phyloP scores from a whole-genome alignment of 2,113 vertebrate genomes.

The Xenotilapia flavipinnis region DNA sequence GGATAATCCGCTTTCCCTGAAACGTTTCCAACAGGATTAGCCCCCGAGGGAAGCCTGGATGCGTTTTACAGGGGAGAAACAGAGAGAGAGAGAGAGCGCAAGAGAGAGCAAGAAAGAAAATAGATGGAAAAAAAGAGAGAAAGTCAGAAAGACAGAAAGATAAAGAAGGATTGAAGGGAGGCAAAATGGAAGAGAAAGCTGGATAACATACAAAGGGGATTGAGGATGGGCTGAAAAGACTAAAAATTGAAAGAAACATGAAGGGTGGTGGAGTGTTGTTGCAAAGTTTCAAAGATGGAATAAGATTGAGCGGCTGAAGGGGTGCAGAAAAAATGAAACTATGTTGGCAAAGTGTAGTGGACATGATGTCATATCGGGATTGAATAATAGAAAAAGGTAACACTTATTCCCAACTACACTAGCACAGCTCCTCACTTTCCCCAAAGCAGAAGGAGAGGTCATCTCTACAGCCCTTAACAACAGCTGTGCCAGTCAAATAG shows the following conservation, averaged over 20 bases:
- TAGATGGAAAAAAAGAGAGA: not conserved
- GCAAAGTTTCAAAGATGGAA: not conserved
- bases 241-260: not conserved
- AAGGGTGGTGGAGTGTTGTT: not conserved
- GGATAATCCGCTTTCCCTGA: constrained; percentile 72
- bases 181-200: not conserved
- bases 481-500: not conserved
- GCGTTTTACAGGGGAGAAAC: constrained; percentile 30
- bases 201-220: not conserved
- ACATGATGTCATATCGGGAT: not conserved
- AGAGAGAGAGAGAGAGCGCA: not conserved
- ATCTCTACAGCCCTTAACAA: not conserved
- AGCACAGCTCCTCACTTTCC: not conserved
- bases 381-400: not conserved
- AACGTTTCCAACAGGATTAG: constrained; percentile 73
- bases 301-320: not conserved
- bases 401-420: not conserved
- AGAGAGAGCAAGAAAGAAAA: not conserved
- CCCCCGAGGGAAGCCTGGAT: constrained; percentile 56
- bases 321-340: not conserved
- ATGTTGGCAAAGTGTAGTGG: not conserved
- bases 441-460: not conserved
- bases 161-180: not conserved
- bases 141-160: not conserved
- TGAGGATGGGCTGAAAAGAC: not conserved